These are phyloP conservation scores for Lasioglossum malachurum DNA, from an alignment of 2,888 invertebrate genomes.

Conservation along the genomic window DNA sequence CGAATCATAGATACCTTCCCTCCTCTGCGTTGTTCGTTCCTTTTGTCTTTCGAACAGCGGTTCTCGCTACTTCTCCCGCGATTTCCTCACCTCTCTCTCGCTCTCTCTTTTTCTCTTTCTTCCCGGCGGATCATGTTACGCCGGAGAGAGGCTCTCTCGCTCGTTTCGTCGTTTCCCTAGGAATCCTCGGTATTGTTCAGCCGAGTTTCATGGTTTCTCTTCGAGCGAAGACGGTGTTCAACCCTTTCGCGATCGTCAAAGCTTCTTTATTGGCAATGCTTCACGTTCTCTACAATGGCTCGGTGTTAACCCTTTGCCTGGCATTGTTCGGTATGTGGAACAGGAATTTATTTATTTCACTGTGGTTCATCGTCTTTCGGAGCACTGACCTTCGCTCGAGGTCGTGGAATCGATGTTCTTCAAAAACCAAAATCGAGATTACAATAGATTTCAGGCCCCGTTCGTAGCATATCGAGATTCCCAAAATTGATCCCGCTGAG, in stretches of 20 bases:
- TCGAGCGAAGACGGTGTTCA: background rate
- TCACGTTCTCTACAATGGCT: background rate
- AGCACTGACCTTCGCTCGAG: no score
- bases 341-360: background rate
- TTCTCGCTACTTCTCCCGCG: background rate
- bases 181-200: background rate
- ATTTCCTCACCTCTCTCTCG: background rate
- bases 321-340: background rate
- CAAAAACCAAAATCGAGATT: no score
- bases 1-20: slow-evolving; percentile 6
- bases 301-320: background rate
- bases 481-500: no score
- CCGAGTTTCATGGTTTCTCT: background rate
- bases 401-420: no score
- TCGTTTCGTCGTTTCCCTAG: background rate
- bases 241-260: background rate
- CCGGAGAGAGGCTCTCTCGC: background rate
- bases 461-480: no score
- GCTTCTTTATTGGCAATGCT: background rate
- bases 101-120: background rate
- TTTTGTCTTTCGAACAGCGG: background rate
- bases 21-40: background rate
- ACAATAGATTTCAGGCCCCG: no score
- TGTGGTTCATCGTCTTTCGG: background rate
- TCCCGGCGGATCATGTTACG: background rate